Base-by-base conservation (phyloP, 2,888 invertebrate genomes). In the Iphiclides podalirius region DNA sequence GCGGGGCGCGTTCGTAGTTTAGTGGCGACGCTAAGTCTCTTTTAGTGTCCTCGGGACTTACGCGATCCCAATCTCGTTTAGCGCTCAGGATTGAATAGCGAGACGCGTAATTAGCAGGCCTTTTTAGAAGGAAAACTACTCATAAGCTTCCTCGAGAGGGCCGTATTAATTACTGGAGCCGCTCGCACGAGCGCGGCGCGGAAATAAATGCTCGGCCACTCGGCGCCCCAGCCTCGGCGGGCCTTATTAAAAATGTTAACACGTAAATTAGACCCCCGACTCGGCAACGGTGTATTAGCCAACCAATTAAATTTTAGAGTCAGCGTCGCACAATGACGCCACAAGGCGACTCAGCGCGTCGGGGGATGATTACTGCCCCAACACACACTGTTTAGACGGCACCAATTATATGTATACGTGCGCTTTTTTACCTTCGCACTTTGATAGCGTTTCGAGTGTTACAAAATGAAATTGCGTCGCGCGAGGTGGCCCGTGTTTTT, bases 161-260 rank as follows among this genome's bases (percentile, higher is more conserved):
- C 75, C 67, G 76, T 79, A 78, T 84, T 87, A 88, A 88, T 88
- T 88, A 86, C 83, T 78, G 74, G 80, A 80, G 83, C 79, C 77
- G 80, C 76, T 83, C 70, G 66, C 70, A 74, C 72, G 79, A 79
- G 80, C 75, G 77, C 69, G 61, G 74, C 61, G 70, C 72, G 72
- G 3, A 71, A 75, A 70, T 81, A 84, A 86, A 85, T 79, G 81
- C 79, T 82, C 78, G 81, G 79, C 87, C 85, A 87, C 87, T 87
- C 85, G 74, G 72, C 83, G 73, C 87, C 87, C 87, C 75, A 78
- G 79, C 76, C 71, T 75, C 69, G 74, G 73, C 70, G 53, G 75
- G 82, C 83, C 86, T 87, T 88, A 87, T 87, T 86, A 87, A 87
- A 87, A 87, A 84, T 79, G 84, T 84, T 84, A 85, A 86, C 86